Evolutionary conservation across 1,140 invertebrate species (phyloP), one percentile per base, ranked within the genome.

Genomic region (Daktulosphaira vitifoliae): DNA sequence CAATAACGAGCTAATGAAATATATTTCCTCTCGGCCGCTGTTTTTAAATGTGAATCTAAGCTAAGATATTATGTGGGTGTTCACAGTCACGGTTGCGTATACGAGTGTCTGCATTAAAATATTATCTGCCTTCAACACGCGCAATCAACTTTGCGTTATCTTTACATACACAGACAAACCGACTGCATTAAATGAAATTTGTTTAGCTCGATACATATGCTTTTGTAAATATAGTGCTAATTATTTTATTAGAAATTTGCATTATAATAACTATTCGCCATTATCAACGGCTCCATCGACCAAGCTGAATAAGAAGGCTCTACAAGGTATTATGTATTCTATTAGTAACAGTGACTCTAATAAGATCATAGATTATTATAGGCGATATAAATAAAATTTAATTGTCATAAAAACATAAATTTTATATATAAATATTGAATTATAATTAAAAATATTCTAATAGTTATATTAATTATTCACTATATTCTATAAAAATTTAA

Each of bases 1-100:
- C 56, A 39, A 62, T 62, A 62, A 48, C 56, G 25, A 62, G 56
- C 56, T 62, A 62, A 62, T 62, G 56, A 62, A 62, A 62, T 62
- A 48, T 62, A 22, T 46, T 23, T 33, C 39, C 25, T 26, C 39
- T 0, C 23, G 9, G 33, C 29, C 38, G 39, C 22, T 37, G 3
- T 37, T 20, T 5, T 11, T 11, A 11, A 6, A 33, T 33, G 50
- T 2, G 52, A 20, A 44, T 38, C n/a, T 16, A 23, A 25, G 23
- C 54, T 39, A 22, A 18, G 42, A 33, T 48, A 62, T 62, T 46
- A 62, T 39, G 56, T 62, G 56, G 56, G 56, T n/a, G 56, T 62
- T 23, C 39, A 39, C 42, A n/a, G 42, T 62, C 56, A 62, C 56
- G 56, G 46, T 48, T 42, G 26, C 2, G 29, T 33, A 11, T 33